A percentile compares a stretch with the other conserved stretches of the same genome.
phyloP scores from a whole-genome alignment of 2,113 vertebrate species.

The Catharus fuscescens region DNA sequence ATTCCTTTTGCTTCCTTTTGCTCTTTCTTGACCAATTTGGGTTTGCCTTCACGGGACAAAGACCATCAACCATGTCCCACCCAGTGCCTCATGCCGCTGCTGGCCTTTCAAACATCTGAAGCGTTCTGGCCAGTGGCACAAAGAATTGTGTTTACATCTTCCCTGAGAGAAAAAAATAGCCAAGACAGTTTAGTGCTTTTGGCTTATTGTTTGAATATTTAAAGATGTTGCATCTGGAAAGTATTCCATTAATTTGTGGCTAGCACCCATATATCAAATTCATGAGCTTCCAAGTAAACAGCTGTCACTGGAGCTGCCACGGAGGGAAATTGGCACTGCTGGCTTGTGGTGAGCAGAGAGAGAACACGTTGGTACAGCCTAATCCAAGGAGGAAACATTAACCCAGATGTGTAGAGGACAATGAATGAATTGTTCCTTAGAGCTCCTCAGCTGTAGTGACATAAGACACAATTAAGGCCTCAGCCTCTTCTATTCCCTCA shows the following conservation, averaged over 20 bases:
- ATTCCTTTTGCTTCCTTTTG: background rate
- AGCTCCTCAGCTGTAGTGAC: slow-evolving; percentile 50
- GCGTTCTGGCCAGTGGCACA: slow-evolving; percentile 40
- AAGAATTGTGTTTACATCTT: slow-evolving; percentile 68
- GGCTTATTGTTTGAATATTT: slow-evolving; percentile 74
- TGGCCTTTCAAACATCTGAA: slow-evolving; percentile 36
- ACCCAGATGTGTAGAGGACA: slow-evolving; percentile 77
- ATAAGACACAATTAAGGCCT: slow-evolving; percentile 55
- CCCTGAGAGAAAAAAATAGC: slow-evolving; percentile 37
- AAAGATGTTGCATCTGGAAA: slow-evolving; percentile 77
- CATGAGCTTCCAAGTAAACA: slow-evolving; percentile 78
- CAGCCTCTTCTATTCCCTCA: background rate
- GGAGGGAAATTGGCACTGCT: slow-evolving; percentile 72
- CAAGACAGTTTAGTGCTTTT: slow-evolving; percentile 60
- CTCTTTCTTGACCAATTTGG: background rate
- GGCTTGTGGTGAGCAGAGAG: slow-evolving; percentile 74
- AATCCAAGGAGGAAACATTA: slow-evolving; percentile 75
- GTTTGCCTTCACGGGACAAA: slow-evolving; percentile 16
- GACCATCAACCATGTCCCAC: background rate
- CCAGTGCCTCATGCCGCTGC: background rate
- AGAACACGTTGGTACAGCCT: slow-evolving; percentile 71
- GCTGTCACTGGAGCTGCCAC: slow-evolving; percentile 60
- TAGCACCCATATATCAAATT: slow-evolving; percentile 75
- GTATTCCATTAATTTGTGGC: slow-evolving; percentile 79
- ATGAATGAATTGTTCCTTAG: slow-evolving; percentile 74